Base-by-base conservation (phyloP, 2,888 invertebrate genomes). In the Macaria notata region DNA sequence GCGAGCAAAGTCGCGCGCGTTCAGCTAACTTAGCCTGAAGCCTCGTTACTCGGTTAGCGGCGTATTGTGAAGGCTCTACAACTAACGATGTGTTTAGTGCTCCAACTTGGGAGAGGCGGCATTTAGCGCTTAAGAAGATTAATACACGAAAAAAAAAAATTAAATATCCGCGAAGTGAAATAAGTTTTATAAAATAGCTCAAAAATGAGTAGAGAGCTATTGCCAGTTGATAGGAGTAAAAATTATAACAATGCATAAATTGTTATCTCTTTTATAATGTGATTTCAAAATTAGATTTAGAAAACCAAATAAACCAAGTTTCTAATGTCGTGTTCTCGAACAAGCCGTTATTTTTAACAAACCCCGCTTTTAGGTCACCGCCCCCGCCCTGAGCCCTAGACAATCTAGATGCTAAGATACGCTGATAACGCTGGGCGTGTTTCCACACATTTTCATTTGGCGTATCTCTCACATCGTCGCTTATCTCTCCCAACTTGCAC, bases 401-500 rank as follows among this genome's bases (percentile, higher is more conserved):
- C 54, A 58, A 58, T 54, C 50, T 59, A 54, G 59, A 54, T 54
- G 38, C 48, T 19, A 47, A 54, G 58, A 49, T 54, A 33, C 36
- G 39, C 43, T 47, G 59, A 55, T 54, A 59, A 55, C 59, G 51
- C 54, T 59, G 47, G 39, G 31, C 49, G 41, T 44, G 51, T 46
- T 41, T 45, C 48, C 54, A 58, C 44, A 59, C 48, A 48, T 45
- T 54, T 54, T 51, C 59, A 59, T 59, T 59, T 54, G 44, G 9
- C 33, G 4, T 59, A 59, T 59, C 59, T 43, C 39, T 19, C 31
- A 45, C 39, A 54, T 58, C 58, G 9, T 8, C 54, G 54, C 59
- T 59, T 59, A 59, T 59, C 59, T 36, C 59, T 55, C 45, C 9
- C 51, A 55, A 59, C 59, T 59, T 54, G 49, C 59, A 55, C 59